Percentiles rank a stretch among this genome's conserved stretches.
Conservation (phyloP, 53 echinoderm and acorn worm genomes). For the Stichopus horrens region DNA sequence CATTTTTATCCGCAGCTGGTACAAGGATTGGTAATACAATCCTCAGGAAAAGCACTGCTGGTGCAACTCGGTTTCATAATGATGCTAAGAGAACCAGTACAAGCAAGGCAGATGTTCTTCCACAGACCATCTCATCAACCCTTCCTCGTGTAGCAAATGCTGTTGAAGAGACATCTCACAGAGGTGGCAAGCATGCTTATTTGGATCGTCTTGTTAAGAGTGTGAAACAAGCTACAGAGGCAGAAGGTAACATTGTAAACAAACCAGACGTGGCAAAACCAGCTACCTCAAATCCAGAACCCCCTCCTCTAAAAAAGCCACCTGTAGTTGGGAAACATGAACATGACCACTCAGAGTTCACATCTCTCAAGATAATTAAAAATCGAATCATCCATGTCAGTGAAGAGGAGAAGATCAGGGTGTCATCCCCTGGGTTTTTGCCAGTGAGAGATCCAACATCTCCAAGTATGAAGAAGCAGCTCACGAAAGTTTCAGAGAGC, state of each 20-base stretch:
- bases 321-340: not conserved
- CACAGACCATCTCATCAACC: not conserved
- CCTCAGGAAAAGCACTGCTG: constrained; percentile 19
- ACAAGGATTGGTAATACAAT: constrained; percentile 32
- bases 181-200: constrained; percentile 1
- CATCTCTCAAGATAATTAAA: not conserved
- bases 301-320: too few relatives aligned
- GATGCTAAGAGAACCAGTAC: not conserved
- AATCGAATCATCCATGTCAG: not conserved
- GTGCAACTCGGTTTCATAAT: constrained; percentile 21
- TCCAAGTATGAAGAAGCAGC: constrained; percentile 34
- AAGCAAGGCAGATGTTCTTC: not conserved
- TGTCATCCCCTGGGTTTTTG: constrained; percentile 40
- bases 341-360: not conserved
- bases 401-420: not conserved
- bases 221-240: constrained; percentile 31
- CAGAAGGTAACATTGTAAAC: not conserved
- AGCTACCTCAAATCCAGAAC: not conserved
- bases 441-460: constrained; percentile 54
- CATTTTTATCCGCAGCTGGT: not conserved
- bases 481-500: not conserved
- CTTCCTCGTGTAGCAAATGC: not conserved
- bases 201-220: constrained; percentile 35
- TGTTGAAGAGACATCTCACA: not conserved
- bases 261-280: not conserved